Evolutionary conservation across 2,113 vertebrate genomes (phyloP).

Genomic region (Erythrocebus patas): DNA sequence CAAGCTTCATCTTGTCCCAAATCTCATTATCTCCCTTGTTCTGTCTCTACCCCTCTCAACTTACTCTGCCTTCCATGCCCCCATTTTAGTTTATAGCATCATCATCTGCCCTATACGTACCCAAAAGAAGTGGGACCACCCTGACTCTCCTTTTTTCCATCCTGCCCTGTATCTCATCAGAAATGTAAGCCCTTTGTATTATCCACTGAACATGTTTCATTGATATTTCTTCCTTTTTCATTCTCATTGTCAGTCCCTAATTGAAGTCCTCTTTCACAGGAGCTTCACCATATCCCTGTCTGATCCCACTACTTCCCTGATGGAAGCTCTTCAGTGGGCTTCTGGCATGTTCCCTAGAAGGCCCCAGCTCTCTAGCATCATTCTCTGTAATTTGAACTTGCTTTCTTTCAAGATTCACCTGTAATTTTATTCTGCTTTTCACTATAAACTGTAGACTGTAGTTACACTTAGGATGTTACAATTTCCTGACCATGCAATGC

Average conservation of each 20-base stretch:
- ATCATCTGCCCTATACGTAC: not conserved
- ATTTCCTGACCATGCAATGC: not conserved
- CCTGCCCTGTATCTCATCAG: not conserved
- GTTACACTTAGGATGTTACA: too few species aligned
- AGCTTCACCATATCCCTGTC: not conserved
- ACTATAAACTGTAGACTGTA: not conserved
- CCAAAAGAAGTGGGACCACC: too few species aligned
- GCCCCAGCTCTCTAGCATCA: rapidly evolving
- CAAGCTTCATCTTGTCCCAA: rapidly evolving
- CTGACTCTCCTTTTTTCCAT: too few species aligned
- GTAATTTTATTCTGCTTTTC: not conserved
- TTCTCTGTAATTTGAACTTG: too few species aligned
- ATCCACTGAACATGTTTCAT: not conserved
- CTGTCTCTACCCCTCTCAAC: not conserved
- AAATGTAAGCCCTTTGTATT: not conserved
- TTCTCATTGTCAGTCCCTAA: not conserved
- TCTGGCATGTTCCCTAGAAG: rapidly evolving
- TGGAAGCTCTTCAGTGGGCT: not conserved
- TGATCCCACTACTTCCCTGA: rapidly evolving
- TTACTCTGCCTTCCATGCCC: too few species aligned
- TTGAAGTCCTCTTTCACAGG: not conserved
- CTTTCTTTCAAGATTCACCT: not conserved
- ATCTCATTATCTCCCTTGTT: not conserved
- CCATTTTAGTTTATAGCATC: too few species aligned
- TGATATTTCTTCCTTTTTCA: too few species aligned